Base-by-base conservation (phyloP, 2,888 invertebrate genomes). In the Brenthis daphne region DNA sequence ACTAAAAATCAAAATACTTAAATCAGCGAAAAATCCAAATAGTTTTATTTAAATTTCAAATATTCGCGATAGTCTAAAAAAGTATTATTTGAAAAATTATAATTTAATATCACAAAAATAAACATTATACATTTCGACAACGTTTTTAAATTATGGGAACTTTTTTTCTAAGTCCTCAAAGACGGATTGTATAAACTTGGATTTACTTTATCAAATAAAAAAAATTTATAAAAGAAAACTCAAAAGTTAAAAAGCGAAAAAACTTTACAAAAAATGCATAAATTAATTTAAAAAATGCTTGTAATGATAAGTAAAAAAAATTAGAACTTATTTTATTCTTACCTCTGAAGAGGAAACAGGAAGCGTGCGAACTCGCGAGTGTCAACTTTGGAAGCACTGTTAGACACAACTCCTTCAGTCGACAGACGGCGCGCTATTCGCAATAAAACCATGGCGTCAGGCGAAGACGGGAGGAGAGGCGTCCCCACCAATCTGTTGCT, bases 401-500 rank as follows among this genome's bases (percentile, higher is more conserved):
- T 69, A 61, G 56, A 74, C 75, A 79, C 83, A 82, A 77, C 80
- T 76, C 71, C 72, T 69, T 76, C 67, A 69, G 75, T 74, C 75
- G 76, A 76, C 82, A 77, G 67, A 66, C 75, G 74, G 74, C 80
- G 79, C 85, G 82, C 85, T 84, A 82, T 57, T 68, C 70, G 66
- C 63, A 72, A 68, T 73, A 71, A 68, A 70, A 77, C 74, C 74
- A 70, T 73, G 74, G 71, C 72, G 76, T 72, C 69, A 37, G 64
- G 51, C 51, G 68, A 48, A 57, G 67, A 63, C 69, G 73, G 71
- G 72, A 72, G 72, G 71, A 71, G 71, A 73, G 75, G 74, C 76
- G 72, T 77, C 80, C 81, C 80, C 80, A 70, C 79, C 80, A 79
- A 85, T 79, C 87, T 86, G 87, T 86, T 87, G 87, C 84, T 73